Conservation (phyloP, 2,113 vertebrate species). For the Pantherophis guttatus region DNA sequence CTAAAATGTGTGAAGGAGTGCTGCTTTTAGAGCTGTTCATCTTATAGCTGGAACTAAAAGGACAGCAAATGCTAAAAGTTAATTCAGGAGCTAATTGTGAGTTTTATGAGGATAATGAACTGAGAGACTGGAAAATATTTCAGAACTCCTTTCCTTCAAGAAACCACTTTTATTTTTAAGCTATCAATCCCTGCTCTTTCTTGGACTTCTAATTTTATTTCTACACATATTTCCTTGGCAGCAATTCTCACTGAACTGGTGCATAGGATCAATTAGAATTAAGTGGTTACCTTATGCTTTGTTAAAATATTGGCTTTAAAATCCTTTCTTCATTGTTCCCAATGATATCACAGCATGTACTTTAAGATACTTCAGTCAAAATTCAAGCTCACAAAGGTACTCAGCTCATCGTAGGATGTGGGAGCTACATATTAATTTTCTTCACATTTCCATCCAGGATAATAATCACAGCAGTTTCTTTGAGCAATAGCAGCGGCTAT, state of each 20-base stretch:
- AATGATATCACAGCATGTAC: background rate
- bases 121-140: conserved; percentile 62
- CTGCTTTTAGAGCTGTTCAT: conserved; percentile 36
- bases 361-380: background rate
- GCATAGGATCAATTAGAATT: background rate
- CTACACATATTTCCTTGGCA: background rate
- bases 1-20: background rate
- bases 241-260: background rate
- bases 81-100: conserved; percentile 60
- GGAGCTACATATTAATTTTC: background rate
- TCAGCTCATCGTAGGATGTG: background rate
- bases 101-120: conserved; percentile 64
- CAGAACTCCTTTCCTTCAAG: conserved; percentile 58
- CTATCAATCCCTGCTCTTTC: conserved; percentile 36
- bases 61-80: conserved; percentile 50
- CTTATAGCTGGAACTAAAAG: conserved; percentile 60
- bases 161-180: conserved; percentile 46
- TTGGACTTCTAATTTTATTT: conserved; percentile 37
- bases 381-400: background rate
- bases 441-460: background rate
- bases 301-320: background rate
- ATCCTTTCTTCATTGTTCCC: background rate
- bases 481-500: background rate
- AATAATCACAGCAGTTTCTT: background rate
- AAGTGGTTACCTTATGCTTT: conserved; percentile 1